Evolutionary conservation across 2,797 vertebrate species (phyloP).

Genomic region (Esox masquinongy): DNA sequence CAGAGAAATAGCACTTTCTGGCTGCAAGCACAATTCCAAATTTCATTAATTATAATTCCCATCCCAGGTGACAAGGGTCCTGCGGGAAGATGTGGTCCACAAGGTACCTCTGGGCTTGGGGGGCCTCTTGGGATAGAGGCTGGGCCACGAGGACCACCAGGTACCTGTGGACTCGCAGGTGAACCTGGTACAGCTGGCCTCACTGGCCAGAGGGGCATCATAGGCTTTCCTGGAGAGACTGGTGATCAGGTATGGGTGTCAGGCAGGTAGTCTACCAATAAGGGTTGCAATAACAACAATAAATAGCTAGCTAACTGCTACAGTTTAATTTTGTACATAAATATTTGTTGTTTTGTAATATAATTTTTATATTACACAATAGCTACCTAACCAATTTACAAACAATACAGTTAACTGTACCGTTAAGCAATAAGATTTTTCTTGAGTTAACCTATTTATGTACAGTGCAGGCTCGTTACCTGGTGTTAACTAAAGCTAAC

Average conservation of each 20-base stretch:
- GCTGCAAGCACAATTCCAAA: neutral
- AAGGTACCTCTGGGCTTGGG: slow-evolving; percentile 52
- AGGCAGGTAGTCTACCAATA: too few species aligned
- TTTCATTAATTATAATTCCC: slow-evolving; percentile 5
- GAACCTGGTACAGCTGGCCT: slow-evolving; percentile 54
- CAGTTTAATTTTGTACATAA: too few species aligned
- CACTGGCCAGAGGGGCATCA: slow-evolving; percentile 57
- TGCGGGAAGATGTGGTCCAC: slow-evolving; percentile 41
- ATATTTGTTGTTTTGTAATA: too few species aligned
- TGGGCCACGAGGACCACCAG: slow-evolving; percentile 57
- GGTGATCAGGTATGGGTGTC: slow-evolving; percentile 67
- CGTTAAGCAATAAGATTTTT: too few species aligned
- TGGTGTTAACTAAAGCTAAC: too few species aligned
- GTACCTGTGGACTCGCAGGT: slow-evolving; percentile 52
- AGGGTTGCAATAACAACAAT: too few species aligned
- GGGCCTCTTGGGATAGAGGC: slow-evolving; percentile 49
- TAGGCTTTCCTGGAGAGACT: slow-evolving; percentile 61
- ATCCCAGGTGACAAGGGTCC: slow-evolving; percentile 65
- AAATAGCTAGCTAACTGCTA: too few species aligned
- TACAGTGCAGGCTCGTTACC: too few species aligned
- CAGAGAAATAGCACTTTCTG: neutral
- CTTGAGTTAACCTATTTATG: too few species aligned
- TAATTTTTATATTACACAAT: too few species aligned
- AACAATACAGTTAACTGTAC: too few species aligned
- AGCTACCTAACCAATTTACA: too few species aligned